Conservation (phyloP, 2,113 vertebrate species). For the Corythaeola cristata region DNA sequence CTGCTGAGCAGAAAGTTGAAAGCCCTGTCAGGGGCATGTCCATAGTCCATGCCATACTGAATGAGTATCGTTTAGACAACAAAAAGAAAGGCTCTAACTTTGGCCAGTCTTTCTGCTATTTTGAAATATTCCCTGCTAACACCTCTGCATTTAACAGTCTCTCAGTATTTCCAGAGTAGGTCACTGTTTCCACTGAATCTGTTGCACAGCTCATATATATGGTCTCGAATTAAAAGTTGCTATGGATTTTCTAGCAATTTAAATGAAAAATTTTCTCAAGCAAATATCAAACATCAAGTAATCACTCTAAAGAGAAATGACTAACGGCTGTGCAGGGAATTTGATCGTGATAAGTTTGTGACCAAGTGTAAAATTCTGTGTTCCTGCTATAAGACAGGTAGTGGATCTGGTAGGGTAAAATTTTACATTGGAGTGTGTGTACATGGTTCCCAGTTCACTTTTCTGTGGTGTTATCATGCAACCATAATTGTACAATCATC, state of each 20-base stretch:
- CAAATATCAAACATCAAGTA: neutral
- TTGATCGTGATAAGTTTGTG: neutral
- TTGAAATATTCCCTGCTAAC: neutral
- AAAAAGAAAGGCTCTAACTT: neutral
- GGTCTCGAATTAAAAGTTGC: neutral
- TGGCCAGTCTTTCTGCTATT: neutral
- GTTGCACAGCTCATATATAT: neutral
- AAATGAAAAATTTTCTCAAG: neutral
- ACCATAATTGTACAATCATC: fast-evolving
- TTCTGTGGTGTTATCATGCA: neutral
- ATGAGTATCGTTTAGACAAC: neutral
- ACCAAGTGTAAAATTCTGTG: neutral
- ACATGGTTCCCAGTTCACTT: neutral
- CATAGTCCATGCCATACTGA: neutral
- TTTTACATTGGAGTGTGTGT: neutral
- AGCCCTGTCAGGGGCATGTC: neutral
- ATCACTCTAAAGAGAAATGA: neutral
- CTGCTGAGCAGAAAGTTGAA: conserved; percentile 38
- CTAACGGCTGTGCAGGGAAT: neutral
- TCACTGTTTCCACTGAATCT: neutral
- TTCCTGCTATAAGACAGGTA: neutral
- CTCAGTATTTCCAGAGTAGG: neutral
- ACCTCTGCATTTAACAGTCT: neutral
- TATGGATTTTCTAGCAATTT: neutral
- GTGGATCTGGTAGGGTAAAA: neutral